phyloP scores from a whole-genome alignment of 2,888 invertebrate genomes.

The Geophilus truncorum region DNA sequence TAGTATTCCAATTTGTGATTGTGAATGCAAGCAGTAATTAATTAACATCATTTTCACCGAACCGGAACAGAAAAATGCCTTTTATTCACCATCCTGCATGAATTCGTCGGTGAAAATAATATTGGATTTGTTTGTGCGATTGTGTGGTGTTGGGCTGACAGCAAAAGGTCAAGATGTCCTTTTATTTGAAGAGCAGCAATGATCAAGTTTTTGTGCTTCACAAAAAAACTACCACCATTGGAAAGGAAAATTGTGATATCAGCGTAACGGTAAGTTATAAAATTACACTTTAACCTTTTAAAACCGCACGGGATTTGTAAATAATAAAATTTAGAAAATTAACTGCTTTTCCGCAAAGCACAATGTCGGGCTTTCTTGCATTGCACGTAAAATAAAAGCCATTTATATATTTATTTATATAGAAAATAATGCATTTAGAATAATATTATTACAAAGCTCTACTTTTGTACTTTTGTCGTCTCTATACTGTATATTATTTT shows the following conservation, averaged over 20 bases:
- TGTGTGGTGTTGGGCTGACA: neutral
- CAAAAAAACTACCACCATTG: neutral
- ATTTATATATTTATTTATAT: too few species aligned
- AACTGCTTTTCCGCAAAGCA: too few species aligned
- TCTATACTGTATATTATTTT: neutral
- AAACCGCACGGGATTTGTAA: too few species aligned
- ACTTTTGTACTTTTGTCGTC: neutral
- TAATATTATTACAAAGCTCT: neutral
- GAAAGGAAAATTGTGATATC: neutral
- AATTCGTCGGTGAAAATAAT: neutral
- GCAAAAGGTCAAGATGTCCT: neutral
- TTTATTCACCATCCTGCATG: neutral
- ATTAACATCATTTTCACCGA: neutral
- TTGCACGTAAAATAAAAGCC: too few species aligned
- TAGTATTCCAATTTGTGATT: neutral
- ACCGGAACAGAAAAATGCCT: neutral
- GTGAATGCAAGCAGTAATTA: neutral
- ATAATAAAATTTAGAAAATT: too few species aligned
- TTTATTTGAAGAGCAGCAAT: neutral
- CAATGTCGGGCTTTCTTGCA: too few species aligned
- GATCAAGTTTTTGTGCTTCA: constrained; percentile 8
- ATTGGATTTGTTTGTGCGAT: neutral
- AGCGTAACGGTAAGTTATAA: neutral
- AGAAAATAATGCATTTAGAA: too few species aligned
- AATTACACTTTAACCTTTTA: too few species aligned